A percentile compares a stretch with the other conserved stretches of the same genome.
These are phyloP conservation scores for Drosophila longiperda DNA, from an alignment of 2,888 invertebrate genomes.

Conservation along the genomic window DNA sequence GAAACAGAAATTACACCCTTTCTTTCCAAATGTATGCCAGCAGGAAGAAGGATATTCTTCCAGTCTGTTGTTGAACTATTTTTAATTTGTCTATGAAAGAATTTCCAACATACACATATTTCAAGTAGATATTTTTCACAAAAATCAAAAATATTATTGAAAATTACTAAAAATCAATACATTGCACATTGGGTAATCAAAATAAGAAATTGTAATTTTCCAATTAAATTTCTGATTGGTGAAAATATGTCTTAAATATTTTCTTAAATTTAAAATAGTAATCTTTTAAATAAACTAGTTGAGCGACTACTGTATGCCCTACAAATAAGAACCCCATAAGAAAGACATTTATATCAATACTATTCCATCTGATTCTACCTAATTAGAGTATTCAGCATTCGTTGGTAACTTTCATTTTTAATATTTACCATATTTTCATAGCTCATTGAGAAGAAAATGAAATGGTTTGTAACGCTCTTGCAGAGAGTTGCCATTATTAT, in stretches of 20 bases:
- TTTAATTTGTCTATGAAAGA: neutral
- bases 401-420: slow-evolving; percentile 22
- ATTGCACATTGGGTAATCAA: neutral
- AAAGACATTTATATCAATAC: neutral
- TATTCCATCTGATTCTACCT: neutral
- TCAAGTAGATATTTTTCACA: neutral
- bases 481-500: slow-evolving; percentile 14
- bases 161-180: neutral
- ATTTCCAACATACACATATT: neutral
- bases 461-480: slow-evolving; percentile 63
- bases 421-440: slow-evolving; percentile 67
- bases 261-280: neutral
- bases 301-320: neutral
- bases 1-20: slow-evolving; percentile 21
- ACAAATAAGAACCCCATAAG: neutral
- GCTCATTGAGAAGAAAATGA: slow-evolving; percentile 70
- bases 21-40: neutral
- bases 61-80: neutral
- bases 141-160: neutral
- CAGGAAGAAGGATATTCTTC: too few relatives aligned
- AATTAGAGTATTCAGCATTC: neutral
- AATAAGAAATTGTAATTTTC: neutral
- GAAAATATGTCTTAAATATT: neutral
- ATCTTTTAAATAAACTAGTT: neutral
- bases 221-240: neutral